Evolutionary conservation across 2,888 invertebrate genomes (phyloP).

Genomic region (Sycophila texana): DNA sequence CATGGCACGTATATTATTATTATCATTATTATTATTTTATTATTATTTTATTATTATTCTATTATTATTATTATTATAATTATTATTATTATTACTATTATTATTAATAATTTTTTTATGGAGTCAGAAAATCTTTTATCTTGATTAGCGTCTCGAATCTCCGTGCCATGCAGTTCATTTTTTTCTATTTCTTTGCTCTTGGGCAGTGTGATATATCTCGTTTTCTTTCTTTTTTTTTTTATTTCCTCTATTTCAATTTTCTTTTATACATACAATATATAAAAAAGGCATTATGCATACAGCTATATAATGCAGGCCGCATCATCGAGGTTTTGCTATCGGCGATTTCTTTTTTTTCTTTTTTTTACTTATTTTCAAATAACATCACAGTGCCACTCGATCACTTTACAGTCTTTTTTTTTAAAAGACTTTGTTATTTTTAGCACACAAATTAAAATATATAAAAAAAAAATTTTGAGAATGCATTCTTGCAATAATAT

Average conservation of each 20-base stretch:
- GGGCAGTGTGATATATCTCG: conserved; percentile 51
- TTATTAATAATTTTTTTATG: conserved; percentile 41
- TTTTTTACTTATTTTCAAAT: conserved; percentile 24
- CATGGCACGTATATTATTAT: conserved; percentile 57
- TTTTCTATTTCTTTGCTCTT: conserved; percentile 31
- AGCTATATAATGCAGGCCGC: conserved; percentile 41
- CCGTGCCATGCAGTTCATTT: conserved; percentile 12
- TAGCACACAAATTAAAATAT: too few species aligned
- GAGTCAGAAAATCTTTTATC: conserved; percentile 31
- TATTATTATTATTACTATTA: conserved; percentile 26
- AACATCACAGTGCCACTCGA: conserved; percentile 49
- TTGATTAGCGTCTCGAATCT: conserved; percentile 32
- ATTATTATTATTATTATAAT: conserved; percentile 29
- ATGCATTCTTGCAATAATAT: too few species aligned
- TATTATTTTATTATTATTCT: conserved; percentile 18
- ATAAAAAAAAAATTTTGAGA: too few species aligned
- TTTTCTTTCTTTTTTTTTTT: conserved; percentile 5
- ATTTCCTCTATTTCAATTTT: conserved; percentile 13
- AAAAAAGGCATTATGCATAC: conserved; percentile 46
- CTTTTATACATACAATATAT: conserved; percentile 23
- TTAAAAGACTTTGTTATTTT: conserved; percentile 30
- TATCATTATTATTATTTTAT: conserved; percentile 12
- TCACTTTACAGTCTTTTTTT: conserved; percentile 49
- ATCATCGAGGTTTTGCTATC: conserved; percentile 44
- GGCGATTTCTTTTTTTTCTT: conserved; percentile 30